Evolutionary conservation across 2,797 vertebrate genomes (phyloP).

Genomic region (Chromobotia macracanthus): DNA sequence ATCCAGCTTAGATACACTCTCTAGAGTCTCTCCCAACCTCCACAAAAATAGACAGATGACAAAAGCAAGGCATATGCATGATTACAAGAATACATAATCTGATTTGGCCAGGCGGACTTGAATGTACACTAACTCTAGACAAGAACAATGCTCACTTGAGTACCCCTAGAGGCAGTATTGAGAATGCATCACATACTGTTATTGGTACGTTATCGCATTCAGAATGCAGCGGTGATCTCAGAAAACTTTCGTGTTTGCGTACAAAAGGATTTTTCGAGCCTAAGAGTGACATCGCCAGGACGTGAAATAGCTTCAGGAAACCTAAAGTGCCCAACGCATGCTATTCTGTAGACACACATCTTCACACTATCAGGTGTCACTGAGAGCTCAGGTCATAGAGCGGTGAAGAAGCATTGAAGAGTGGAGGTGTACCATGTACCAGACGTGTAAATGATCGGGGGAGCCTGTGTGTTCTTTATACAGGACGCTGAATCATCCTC

Average conservation of each 20-base stretch:
- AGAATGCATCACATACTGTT: background rate
- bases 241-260: background rate
- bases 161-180: background rate
- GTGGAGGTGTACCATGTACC: background rate
- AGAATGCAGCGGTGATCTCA: no score
- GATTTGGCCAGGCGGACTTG: background rate
- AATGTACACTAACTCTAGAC: background rate
- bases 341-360: conserved; percentile 9
- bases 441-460: background rate
- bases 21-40: background rate
- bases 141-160: background rate
- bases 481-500: background rate
- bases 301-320: background rate
- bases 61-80: background rate
- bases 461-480: background rate
- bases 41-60: background rate
- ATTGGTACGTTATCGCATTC: background rate
- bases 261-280: background rate
- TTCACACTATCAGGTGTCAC: conserved; percentile 15
- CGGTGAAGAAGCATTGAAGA: conserved; percentile 14
- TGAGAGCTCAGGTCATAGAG: conserved; percentile 11
- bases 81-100: background rate
- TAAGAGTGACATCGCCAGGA: background rate
- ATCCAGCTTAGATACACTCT: background rate
- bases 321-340: background rate